Conservation (phyloP, 2,888 invertebrate species). For the Pachymerium ferrugineum region DNA sequence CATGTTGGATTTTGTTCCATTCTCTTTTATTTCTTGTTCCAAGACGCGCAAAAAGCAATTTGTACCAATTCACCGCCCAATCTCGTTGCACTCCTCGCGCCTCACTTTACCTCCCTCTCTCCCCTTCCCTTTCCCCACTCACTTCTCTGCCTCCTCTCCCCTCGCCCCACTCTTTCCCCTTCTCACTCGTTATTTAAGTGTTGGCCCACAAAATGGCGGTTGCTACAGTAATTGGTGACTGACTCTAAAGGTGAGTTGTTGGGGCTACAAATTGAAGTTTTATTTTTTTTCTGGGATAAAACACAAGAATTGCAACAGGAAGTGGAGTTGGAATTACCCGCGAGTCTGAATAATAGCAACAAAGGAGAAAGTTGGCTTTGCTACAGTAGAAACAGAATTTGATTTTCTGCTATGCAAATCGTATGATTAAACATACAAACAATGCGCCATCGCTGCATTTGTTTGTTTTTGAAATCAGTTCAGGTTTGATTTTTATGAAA, state of each 20-base stretch:
- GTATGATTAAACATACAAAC: too few relatives aligned
- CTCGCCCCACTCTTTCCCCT: constrained; percentile 19
- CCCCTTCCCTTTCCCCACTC: constrained; percentile 22
- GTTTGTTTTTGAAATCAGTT: too few relatives aligned
- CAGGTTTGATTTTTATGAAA: too few relatives aligned
- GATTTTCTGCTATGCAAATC: too few relatives aligned
- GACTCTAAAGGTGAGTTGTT: constrained; percentile 27
- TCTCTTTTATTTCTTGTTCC: constrained; percentile 27
- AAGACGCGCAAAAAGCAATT: constrained; percentile 32
- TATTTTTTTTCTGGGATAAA: too few relatives aligned
- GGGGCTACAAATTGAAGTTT: constrained; percentile 24
- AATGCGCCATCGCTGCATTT: too few relatives aligned
- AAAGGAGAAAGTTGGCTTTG: too few relatives aligned
- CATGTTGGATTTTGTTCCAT: constrained; percentile 27
- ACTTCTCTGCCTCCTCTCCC: constrained; percentile 1
- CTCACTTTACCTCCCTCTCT: constrained; percentile 14
- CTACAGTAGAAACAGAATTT: too few relatives aligned
- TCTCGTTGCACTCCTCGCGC: constrained; percentile 28
- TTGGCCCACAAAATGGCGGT: constrained; percentile 27
- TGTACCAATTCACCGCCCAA: constrained; percentile 32
- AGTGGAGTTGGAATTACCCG: too few relatives aligned
- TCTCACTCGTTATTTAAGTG: constrained; percentile 27
- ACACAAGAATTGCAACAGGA: too few relatives aligned
- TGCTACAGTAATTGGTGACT: constrained; percentile 22
- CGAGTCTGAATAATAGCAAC: too few relatives aligned